Conservation (phyloP, 1,140 invertebrate species). For the Pantala flavescens region DNA sequence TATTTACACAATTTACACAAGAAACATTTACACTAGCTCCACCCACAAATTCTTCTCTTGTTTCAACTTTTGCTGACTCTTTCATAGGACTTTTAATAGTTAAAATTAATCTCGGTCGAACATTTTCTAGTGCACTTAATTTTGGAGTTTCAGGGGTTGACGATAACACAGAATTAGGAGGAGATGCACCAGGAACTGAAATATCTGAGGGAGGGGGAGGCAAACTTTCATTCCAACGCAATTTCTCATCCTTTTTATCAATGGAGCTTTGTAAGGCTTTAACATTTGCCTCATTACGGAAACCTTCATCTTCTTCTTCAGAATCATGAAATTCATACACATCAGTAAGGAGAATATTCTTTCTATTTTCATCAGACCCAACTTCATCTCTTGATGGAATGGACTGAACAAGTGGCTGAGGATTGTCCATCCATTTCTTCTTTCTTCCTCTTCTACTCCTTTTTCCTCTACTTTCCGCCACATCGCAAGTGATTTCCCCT, state of each 20-base stretch:
- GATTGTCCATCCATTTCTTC: background rate
- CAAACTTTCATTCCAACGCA: background rate
- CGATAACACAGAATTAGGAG: background rate
- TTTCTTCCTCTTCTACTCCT: background rate
- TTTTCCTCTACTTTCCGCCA: background rate
- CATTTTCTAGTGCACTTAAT: conserved; percentile 26
- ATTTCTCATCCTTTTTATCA: conserved; percentile 8
- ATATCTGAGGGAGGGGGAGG: background rate
- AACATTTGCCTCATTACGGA: background rate
- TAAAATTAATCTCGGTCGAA: conserved; percentile 59
- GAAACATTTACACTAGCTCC: background rate
- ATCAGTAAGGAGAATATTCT: conserved; percentile 17
- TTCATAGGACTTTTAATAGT: conserved; percentile 60
- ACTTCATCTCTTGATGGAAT: background rate
- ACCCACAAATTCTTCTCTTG: conserved; percentile 44
- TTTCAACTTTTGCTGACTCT: conserved; percentile 8
- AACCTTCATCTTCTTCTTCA: conserved; percentile 24
- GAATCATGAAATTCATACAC: conserved; percentile 29
- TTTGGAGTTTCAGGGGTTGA: background rate
- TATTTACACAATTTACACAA: conserved; percentile 4
- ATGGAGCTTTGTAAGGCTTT: background rate
- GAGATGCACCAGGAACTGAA: background rate
- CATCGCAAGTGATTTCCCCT: background rate
- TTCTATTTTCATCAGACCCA: background rate
- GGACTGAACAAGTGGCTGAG: background rate